Percentiles rank a stretch among this genome's conserved stretches.
These are phyloP conservation scores for Nematolebias whitei DNA, from an alignment of 2,113 vertebrate species.

Conservation along the genomic window DNA sequence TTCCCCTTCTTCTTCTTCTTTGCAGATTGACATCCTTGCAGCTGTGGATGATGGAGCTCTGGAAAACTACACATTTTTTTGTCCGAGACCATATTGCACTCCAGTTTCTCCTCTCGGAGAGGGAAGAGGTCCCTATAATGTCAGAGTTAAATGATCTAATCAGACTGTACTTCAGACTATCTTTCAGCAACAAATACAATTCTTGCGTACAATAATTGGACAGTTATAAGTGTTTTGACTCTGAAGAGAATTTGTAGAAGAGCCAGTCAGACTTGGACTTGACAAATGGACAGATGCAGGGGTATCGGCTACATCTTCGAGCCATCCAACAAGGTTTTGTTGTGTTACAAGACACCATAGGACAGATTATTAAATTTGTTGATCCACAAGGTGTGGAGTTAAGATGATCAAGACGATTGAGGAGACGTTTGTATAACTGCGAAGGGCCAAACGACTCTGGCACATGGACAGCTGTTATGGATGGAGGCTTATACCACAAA, in stretches of 20 bases:
- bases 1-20: too few species aligned
- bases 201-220: background rate
- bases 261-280: conserved; percentile 11
- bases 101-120: too few species aligned
- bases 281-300: background rate
- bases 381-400: conserved; percentile 5
- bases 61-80: too few species aligned
- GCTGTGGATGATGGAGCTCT: too few species aligned
- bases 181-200: conserved; percentile 1
- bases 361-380: background rate
- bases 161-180: conserved; percentile 11
- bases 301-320: conserved; percentile 5
- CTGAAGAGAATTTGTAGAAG: conserved; percentile 28
- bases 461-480: conserved; percentile 9
- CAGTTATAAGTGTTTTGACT: background rate
- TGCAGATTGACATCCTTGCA: too few species aligned
- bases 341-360: background rate
- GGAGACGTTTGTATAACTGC: conserved; percentile 3
- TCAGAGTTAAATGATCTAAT: conserved; percentile 1
- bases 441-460: conserved; percentile 4
- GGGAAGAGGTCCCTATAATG: background rate
- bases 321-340: conserved; percentile 3
- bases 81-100: too few species aligned
- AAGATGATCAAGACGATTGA: background rate
- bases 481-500: conserved; percentile 12